phyloP scores from a whole-genome alignment of 2,888 invertebrate genomes.

The Sarcophaga caerulescens region DNA sequence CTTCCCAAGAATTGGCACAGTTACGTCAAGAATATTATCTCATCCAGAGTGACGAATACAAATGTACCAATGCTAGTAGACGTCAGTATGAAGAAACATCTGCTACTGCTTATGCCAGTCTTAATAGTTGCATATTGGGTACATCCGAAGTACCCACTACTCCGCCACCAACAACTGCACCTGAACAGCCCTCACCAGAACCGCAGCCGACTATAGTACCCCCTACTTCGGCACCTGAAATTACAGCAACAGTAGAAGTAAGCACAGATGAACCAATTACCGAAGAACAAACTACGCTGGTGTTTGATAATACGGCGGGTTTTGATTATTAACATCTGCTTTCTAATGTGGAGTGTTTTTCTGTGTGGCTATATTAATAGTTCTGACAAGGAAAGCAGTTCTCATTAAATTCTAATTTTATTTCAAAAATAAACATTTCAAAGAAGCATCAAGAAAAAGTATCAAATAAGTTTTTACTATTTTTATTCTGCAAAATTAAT shows the following conservation, averaged over 20 bases:
- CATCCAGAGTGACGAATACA: conserved; percentile 60
- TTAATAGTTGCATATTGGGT: conserved; percentile 71
- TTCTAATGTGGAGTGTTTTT: not conserved
- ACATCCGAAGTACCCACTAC: not conserved
- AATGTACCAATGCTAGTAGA: conserved; percentile 72
- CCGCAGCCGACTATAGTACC: not conserved
- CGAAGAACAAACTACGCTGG: not conserved
- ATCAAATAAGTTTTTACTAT: no score
- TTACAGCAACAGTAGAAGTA: not conserved
- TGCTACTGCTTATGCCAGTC: conserved; percentile 43
- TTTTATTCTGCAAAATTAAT: no score
- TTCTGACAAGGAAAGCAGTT: not conserved
- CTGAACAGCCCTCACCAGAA: not conserved
- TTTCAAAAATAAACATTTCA: no score
- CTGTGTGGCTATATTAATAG: not conserved
- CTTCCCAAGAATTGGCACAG: conserved; percentile 66
- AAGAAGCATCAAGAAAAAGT: no score
- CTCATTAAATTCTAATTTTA: no score
- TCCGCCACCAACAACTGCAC: conserved; percentile 4
- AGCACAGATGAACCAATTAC: not conserved
- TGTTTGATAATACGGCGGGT: not conserved
- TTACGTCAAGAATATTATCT: conserved; percentile 66
- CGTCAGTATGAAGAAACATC: conserved; percentile 69
- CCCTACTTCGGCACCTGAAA: not conserved
- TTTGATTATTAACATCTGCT: not conserved